Evolutionary conservation across 2,888 invertebrate species (phyloP).

Genomic region (Agrotis exclamationis): DNA sequence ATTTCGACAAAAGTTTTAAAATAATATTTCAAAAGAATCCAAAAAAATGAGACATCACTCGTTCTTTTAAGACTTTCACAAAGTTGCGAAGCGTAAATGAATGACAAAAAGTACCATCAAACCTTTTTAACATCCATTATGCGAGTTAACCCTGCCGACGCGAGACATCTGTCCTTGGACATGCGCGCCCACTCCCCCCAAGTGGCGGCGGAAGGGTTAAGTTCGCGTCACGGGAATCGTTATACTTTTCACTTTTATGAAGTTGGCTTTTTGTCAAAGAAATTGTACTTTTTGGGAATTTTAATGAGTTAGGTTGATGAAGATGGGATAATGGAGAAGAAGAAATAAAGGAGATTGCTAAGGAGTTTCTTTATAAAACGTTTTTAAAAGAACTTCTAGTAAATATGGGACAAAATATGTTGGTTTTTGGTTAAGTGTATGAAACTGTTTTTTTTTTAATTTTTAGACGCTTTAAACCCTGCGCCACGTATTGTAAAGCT

Average conservation of each 20-base stretch:
- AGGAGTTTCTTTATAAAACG: neutral
- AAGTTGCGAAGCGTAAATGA: conserved; percentile 39
- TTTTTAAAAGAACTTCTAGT: too few species aligned
- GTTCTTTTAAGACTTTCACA: conserved; percentile 10
- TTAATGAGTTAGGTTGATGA: conserved; percentile 42
- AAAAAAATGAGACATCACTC: conserved; percentile 4
- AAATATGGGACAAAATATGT: too few species aligned
- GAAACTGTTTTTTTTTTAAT: too few species aligned
- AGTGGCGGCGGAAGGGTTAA: conserved; percentile 54
- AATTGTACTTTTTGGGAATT: conserved; percentile 50
- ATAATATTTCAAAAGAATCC: neutral
- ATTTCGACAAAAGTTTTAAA: neutral
- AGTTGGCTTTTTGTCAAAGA: conserved; percentile 34
- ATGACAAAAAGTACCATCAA: conserved; percentile 29
- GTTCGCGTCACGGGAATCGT: conserved; percentile 58
- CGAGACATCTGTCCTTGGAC: conserved; percentile 62
- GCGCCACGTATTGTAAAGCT: too few species aligned
- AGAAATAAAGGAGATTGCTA: too few species aligned
- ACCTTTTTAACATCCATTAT: conserved; percentile 54
- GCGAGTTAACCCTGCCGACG: conserved; percentile 48
- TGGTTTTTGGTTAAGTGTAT: too few species aligned
- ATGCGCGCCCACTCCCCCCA: conserved; percentile 53
- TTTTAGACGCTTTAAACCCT: too few species aligned
- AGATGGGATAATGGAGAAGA: conserved; percentile 9
- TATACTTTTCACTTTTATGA: conserved; percentile 44